Conservation (phyloP, 1,140 invertebrate genomes). For the Pygmarrhopalites habei region DNA sequence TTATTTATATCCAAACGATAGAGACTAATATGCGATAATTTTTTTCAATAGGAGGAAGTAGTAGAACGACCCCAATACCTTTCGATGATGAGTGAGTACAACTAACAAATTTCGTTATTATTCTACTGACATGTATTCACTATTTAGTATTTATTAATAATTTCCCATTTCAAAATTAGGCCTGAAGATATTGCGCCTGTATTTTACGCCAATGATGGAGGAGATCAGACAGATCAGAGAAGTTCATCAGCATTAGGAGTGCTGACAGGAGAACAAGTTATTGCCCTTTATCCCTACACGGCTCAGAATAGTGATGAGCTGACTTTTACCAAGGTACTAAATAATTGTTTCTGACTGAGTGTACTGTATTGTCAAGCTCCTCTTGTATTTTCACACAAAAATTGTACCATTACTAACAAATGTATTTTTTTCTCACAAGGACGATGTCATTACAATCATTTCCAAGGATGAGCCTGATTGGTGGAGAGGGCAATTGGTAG, state of each 20-base stretch:
- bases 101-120: no score
- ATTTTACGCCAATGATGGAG: not conserved
- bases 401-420: no score
- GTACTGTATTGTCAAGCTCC: no score
- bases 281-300: conserved; percentile 84
- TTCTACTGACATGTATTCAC: no score
- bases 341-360: no score
- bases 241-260: not conserved
- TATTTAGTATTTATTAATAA: no score
- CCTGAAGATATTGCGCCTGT: conserved; percentile 7
- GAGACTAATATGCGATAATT: no score
- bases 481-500: conserved; percentile 92
- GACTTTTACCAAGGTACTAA: conserved; percentile 76
- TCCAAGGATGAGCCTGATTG: conserved; percentile 87
- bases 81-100: conserved; percentile 38
- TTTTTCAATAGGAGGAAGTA: no score
- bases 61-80: conserved; percentile 39
- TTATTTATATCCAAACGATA: no score
- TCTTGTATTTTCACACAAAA: no score
- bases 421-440: no score
- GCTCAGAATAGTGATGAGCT: conserved; percentile 91
- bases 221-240: not conserved
- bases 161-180: not conserved
- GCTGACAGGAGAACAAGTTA: conserved; percentile 65
- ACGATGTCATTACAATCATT: conserved; percentile 84